phyloP scores from a whole-genome alignment of 2,113 vertebrate species.

The Cochlearius cochlearius region DNA sequence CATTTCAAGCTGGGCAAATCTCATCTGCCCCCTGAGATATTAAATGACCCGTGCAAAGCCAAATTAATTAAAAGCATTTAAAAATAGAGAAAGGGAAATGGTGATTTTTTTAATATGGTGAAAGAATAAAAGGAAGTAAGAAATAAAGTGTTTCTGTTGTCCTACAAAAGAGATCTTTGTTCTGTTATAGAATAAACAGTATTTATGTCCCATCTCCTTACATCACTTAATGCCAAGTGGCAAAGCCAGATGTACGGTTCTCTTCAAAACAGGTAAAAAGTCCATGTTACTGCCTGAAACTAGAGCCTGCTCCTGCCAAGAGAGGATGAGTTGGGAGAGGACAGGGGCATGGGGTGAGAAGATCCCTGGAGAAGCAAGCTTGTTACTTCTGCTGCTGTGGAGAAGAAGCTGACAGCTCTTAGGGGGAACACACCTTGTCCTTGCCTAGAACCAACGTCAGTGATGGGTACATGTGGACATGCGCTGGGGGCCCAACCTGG shows the following conservation, averaged over 20 bases:
- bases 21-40: background rate
- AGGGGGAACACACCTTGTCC: background rate
- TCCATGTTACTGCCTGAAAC: background rate
- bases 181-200: background rate
- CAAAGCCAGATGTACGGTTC: background rate
- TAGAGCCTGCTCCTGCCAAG: background rate
- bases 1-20: constrained; percentile 8
- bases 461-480: background rate
- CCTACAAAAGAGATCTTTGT: background rate
- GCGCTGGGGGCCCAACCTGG: background rate
- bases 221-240: background rate
- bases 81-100: background rate
- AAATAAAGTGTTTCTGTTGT: background rate
- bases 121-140: background rate
- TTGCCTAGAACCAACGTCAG: background rate
- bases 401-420: background rate
- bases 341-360: background rate
- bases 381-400: background rate
- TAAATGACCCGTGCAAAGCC: background rate
- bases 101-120: background rate
- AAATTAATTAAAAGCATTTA: background rate
- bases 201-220: background rate
- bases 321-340: background rate
- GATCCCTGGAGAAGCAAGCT: background rate
- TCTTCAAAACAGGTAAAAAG: background rate